Evolutionary conservation across 2,113 vertebrate species (phyloP).

Genomic region (Sturnus vulgaris): DNA sequence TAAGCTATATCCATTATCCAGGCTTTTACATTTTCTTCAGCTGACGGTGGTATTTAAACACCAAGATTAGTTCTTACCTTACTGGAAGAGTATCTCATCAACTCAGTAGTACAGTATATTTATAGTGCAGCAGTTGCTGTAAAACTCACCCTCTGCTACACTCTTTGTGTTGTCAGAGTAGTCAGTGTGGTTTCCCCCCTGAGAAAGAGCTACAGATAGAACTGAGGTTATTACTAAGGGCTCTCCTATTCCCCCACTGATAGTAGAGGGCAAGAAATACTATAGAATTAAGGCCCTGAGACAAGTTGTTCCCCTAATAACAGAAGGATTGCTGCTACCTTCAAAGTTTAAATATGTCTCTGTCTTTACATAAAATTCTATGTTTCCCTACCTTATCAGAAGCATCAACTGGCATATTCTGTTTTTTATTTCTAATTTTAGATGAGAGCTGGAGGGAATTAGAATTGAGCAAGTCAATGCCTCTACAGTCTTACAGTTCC

Average conservation of each 20-base stretch:
- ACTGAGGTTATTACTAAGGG: background rate
- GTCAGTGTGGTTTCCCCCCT: background rate
- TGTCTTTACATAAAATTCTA: background rate
- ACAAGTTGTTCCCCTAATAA: background rate
- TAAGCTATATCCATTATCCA: background rate
- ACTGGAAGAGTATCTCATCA: background rate
- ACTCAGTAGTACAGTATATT: background rate
- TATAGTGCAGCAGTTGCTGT: rapidly evolving
- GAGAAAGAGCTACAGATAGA: background rate
- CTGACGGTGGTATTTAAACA: background rate
- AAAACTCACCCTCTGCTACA: background rate
- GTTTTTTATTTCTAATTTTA: background rate
- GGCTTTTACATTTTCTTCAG: background rate
- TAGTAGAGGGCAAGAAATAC: background rate
- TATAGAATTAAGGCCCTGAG: background rate
- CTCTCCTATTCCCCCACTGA: background rate
- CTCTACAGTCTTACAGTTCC: background rate
- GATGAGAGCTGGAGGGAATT: background rate
- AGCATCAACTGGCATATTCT: background rate
- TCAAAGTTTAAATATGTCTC: background rate
- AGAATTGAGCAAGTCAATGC: background rate
- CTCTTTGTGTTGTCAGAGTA: background rate
- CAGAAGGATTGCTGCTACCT: background rate
- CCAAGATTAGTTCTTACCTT: background rate
- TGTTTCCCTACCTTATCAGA: background rate